These are phyloP conservation scores for Melanostigma gelatinosum DNA, from an alignment of 2,113 vertebrate species.

Conservation along the genomic window DNA sequence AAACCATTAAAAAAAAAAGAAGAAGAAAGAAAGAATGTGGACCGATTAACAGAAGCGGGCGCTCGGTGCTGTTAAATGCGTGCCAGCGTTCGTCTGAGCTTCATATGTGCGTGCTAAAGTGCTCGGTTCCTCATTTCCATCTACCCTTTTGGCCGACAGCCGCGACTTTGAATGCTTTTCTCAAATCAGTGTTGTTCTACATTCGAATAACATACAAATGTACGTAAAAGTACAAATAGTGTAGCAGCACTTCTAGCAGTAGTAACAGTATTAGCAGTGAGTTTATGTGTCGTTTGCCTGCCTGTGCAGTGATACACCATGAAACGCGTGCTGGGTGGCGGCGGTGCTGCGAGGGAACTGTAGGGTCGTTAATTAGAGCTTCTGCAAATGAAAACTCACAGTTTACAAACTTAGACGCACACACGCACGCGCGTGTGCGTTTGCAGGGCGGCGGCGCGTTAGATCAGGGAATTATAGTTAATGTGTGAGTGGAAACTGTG, in stretches of 20 bases:
- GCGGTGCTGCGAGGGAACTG: constrained; percentile 9
- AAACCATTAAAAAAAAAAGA: neutral
- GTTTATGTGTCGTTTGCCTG: neutral
- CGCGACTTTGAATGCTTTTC: neutral
- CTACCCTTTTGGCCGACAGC: neutral
- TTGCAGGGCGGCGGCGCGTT: constrained; percentile 51
- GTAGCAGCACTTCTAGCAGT: too few species aligned
- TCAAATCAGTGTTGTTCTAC: neutral
- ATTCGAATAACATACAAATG: neutral
- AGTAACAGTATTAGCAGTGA: neutral
- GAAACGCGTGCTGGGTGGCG: constrained; percentile 14
- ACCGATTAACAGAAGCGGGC: constrained; percentile 8
- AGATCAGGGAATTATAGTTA: constrained; percentile 69
- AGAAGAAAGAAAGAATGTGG: neutral
- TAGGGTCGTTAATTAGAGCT: constrained; percentile 40
- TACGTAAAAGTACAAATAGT: neutral
- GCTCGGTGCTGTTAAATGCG: constrained; percentile 14
- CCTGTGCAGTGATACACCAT: neutral
- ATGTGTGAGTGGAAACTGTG: constrained; percentile 74
- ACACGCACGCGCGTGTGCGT: neutral
- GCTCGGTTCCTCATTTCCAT: neutral
- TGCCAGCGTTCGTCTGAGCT: constrained; percentile 19
- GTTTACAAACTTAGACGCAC: constrained; percentile 41
- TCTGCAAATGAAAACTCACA: constrained; percentile 50
- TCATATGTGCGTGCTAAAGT: constrained; percentile 15